Evolutionary conservation across 2,113 vertebrate genomes (phyloP), one percentile per base, ranked within the genome.

Genomic region (Indicator maculatus): DNA sequence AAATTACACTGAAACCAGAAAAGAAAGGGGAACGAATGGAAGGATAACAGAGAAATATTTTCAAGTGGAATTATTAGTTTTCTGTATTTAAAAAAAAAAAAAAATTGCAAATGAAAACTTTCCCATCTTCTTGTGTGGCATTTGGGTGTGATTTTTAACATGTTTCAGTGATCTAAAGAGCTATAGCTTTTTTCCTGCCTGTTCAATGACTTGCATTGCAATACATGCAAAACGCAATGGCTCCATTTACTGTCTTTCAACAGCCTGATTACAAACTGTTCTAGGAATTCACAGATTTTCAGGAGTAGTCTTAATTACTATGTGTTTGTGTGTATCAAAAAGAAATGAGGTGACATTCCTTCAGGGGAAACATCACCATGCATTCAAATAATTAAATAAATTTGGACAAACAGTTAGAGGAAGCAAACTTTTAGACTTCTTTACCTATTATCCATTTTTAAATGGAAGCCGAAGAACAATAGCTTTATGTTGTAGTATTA

Each of bases 401-500:
- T 63, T 26, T 52, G 30, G 36, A 12, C 20, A 86, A 88, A 88
- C 11, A 76, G 38, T 33, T 81, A 74, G 38, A 84, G 76, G 58
- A 90, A 93, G 19, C 9, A 53, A 30, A 50, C 8, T 63, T 60
- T 12, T 84, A 71, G 74, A 64, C 26, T 50, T 75, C 72, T 84
- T 59, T 65, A 86, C 66, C 23, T 79, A 36, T 83, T 86, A 67
- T 36, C 16, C 72, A 63, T 67, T 95, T 87, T 73, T 31, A 87
- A 93, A 80, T 66, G 47, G 55, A 86, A 91, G 38, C 74, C 44
- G 23, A 81, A 88, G 81, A 96, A 95, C 79, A 93, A 92, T 52
- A 56, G 52, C 38, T 24, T 80, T 61, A 67, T 8, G 39, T 39
- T 76, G 61, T 41, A 86, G 47, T 41, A 63, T 87, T 89, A 11